A percentile compares a stretch with the other conserved stretches of the same genome.
These are phyloP conservation scores for Aythya baeri DNA, from an alignment of 2,113 vertebrate species.

Conservation along the genomic window DNA sequence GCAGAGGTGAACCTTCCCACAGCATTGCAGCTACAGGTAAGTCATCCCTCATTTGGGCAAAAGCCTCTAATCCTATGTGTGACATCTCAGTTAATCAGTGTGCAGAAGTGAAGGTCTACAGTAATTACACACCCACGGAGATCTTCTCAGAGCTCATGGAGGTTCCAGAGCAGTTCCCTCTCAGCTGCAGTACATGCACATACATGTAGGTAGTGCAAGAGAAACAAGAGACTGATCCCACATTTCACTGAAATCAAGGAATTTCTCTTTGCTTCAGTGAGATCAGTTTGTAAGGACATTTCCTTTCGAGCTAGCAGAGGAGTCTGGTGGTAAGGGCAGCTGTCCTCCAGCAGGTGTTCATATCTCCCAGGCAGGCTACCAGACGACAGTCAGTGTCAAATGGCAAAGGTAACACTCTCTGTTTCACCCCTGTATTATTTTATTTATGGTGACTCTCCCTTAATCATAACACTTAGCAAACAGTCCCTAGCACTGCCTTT, in stretches of 20 bases:
- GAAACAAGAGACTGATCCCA: not conserved
- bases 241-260: not conserved
- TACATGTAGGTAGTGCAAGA: not conserved
- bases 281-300: not conserved
- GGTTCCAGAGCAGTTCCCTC: not conserved
- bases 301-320: not conserved
- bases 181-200: not conserved
- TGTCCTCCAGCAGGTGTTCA: not conserved
- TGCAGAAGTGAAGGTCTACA: not conserved
- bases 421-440: not conserved
- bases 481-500: not conserved
- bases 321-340: not conserved
- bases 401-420: not conserved
- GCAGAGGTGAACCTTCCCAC: not conserved
- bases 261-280: not conserved
- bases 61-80: accelerated
- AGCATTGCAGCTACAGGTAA: not conserved
- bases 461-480: not conserved
- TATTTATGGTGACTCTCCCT: not conserved
- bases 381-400: not conserved
- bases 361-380: not conserved
- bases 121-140: accelerated
- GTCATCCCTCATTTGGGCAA: not conserved
- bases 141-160: not conserved
- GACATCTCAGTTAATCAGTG: accelerated